Percentiles rank a stretch among this genome's conserved stretches.
Conservation (phyloP, 2,797 vertebrate species). For the Arctocebus calabarensis region DNA sequence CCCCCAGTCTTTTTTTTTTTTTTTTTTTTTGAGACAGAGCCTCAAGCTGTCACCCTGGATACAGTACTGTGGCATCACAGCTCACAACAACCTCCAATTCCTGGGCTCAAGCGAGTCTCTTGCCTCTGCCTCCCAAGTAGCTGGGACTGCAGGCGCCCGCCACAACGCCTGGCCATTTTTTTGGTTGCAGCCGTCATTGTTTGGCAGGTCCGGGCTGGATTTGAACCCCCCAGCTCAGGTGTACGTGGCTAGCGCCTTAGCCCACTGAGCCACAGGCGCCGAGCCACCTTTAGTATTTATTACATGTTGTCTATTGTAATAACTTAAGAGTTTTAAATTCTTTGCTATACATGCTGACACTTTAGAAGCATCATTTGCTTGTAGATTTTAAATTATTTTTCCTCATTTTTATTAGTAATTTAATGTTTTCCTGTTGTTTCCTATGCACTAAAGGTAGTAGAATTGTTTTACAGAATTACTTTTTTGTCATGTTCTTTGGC, state of each 20-base stretch:
- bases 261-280: no score
- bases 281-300: background rate
- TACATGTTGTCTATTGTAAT: background rate
- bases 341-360: background rate
- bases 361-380: background rate
- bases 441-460: background rate
- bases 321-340: background rate
- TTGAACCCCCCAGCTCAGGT: no score
- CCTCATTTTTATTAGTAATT: background rate
- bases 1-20: background rate
- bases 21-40: no score
- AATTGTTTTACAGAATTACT: background rate
- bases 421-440: background rate
- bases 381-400: background rate
- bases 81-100: no score
- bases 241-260: no score
- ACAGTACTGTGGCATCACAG: no score
- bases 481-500: background rate
- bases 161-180: no score
- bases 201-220: no score
- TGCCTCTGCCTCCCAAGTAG: no score
- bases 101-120: no score
- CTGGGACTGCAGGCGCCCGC: no score
- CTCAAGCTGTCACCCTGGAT: rapidly evolving
- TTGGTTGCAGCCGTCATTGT: no score